Evolutionary conservation across 2,888 invertebrate species (phyloP), one percentile per base, ranked within the genome.

Genomic region (Perizoma flavofasciatum): DNA sequence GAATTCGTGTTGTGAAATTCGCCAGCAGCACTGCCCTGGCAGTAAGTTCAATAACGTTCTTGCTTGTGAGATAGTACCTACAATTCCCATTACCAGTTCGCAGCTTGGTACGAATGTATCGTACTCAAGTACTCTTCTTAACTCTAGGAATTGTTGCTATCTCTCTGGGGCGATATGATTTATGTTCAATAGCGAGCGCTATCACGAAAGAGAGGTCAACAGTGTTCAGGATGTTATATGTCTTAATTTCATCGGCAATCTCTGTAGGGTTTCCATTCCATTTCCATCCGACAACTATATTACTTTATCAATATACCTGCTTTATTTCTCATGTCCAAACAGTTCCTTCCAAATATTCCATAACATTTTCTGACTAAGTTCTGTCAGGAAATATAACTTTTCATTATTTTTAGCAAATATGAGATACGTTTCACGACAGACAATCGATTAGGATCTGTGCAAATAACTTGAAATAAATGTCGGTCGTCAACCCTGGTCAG

Each of bases 151-250:
- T 61, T 63, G 62, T 53, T 65, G 63, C 65, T 69, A 67, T 69
- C 69, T 69, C 67, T 65, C 58, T 67, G 66, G 70, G 76, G 72
- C 77, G 74, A 66, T 74, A 69, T 83, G 78, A 86, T 84, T 85
- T 83, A 85, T 82, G 74, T 70, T 72, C 71, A 71, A 72, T 69
- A 73, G 67, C 68, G 67, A 63, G 66, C 72, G 75, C 75, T 83
- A 82, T 81, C 81, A 78, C 56, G 63, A 68, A 71, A 73, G 72
- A 71, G 75, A 79, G 82, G 85, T 83, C 83, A 82, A 75, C 74
- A 72, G 68, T 76, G 74, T 74, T 81, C 82, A 86, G 82, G 85
- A 85, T 85, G 83, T 81, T 79, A 78, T 66, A 78, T 78, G 75
- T 84, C 85, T 86, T 82, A 83, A 86, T 83, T 82, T 81, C 76